These are phyloP conservation scores for Microtus ochrogaster DNA, from an alignment of 2,113 vertebrate genomes.

Conservation along the genomic window DNA sequence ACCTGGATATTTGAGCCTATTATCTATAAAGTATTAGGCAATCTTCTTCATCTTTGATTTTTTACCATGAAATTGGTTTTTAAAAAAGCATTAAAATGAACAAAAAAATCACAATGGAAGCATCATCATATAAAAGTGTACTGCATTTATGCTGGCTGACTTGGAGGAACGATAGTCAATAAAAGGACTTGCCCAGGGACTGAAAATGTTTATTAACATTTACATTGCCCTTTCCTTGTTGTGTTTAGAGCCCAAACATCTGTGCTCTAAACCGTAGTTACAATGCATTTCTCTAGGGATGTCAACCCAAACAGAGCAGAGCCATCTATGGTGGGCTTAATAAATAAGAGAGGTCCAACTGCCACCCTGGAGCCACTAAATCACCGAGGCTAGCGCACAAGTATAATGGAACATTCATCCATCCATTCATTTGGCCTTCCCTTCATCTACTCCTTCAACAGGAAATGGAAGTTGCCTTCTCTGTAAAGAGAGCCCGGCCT, in stretches of 20 bases:
- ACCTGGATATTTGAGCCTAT: neutral
- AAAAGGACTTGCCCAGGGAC: neutral
- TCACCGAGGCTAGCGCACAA: neutral
- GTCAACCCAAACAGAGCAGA: neutral
- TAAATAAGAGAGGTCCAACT: neutral
- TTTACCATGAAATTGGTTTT: slow-evolving; percentile 39
- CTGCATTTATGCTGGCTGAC: neutral
- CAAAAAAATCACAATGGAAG: slow-evolving; percentile 33
- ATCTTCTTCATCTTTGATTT: neutral
- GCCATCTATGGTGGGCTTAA: neutral
- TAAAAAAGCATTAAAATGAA: slow-evolving; percentile 37
- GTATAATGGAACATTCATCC: neutral
- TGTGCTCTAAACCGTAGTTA: neutral
- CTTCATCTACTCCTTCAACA: neutral
- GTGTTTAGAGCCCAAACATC: slow-evolving; percentile 53
- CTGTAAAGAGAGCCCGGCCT: neutral
- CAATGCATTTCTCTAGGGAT: neutral
- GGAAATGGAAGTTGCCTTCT: neutral
- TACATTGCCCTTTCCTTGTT: neutral
- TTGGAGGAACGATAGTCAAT: neutral
- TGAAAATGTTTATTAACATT: slow-evolving; percentile 27
- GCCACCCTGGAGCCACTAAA: neutral
- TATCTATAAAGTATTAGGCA: neutral
- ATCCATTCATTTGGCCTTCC: neutral
- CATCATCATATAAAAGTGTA: neutral